Percentiles rank a stretch among this genome's conserved stretches.
phyloP scores from a whole-genome alignment of 2,888 invertebrate species.

The Eremobia ochroleuca region DNA sequence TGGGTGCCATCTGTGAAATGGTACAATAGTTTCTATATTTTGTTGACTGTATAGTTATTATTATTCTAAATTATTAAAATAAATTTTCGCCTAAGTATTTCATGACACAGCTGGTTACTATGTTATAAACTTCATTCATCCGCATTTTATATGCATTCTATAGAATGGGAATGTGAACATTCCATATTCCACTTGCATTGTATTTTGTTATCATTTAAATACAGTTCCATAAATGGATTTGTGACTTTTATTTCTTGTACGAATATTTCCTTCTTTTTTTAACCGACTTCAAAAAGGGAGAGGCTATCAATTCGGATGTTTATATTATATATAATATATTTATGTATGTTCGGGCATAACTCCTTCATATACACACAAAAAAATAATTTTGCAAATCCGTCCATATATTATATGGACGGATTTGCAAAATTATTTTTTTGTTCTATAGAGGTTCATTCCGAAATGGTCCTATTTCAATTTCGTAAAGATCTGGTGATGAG shows the following conservation, averaged over 20 bases:
- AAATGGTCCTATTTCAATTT: too few species aligned
- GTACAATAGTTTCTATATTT: slow-evolving; percentile 9
- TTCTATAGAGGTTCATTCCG: too few species aligned
- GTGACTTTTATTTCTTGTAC: slow-evolving; percentile 32
- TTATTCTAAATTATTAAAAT: slow-evolving; percentile 48
- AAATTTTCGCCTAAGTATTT: slow-evolving; percentile 17
- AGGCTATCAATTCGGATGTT: too few species aligned
- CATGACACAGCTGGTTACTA: slow-evolving; percentile 27
- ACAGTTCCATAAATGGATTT: slow-evolving; percentile 31
- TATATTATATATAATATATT: too few species aligned
- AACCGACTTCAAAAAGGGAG: too few species aligned
- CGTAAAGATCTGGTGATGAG: too few species aligned
- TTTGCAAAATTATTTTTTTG: too few species aligned
- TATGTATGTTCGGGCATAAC: too few species aligned
- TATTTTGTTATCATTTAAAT: slow-evolving; percentile 46
- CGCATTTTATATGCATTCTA: slow-evolving; percentile 40
- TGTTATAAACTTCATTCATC: slow-evolving; percentile 12
- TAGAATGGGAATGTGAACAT: slow-evolving; percentile 56
- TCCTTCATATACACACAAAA: too few species aligned
- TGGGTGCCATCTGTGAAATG: slow-evolving; percentile 21
- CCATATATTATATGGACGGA: too few species aligned
- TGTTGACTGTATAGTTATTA: slow-evolving; percentile 27
- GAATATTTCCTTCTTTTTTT: not conserved
- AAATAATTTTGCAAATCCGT: too few species aligned
- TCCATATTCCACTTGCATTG: slow-evolving; percentile 47